Base-by-base conservation (phyloP, 2,888 invertebrate species). In the Apoda limacodes region DNA sequence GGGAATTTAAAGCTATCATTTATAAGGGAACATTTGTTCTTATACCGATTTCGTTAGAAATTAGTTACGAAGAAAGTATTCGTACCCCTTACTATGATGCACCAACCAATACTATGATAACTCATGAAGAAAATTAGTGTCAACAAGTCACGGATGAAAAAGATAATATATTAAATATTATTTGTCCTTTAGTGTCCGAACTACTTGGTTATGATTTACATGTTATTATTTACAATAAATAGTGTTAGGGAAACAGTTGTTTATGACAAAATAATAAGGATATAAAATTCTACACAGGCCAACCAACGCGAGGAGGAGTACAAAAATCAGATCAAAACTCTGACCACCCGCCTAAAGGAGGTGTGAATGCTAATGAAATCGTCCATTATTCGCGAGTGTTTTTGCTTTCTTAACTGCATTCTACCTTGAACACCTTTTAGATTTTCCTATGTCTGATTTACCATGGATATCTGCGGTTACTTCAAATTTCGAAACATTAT, bases 261-360 rank as follows among this genome's bases (percentile, higher is more conserved):
- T n/a, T n/a, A n/a, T 20, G 13, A 20, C 21, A 12, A 9, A 24
- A 11, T 13, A 13, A n/a, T 20, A 21, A 20, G 21, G 13, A 29
- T 52, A 47, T 58, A 52, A 50, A 45, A 48, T 76, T 75, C 53
- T 48, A 62, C 50, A 61, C 75, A 98, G 96, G 97, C 98, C 85
- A 95, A 96, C 87, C 96, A 97, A 88, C 93, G 97, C 69, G 98
- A 98, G 84, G 97, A 98, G 87, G 95, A 96, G 82, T 98, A 97
- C 92, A 97, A 98, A 89, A 94, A 95, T 84, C 97, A 97, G 89
- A 97, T 98, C 89, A 97, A 98, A 91, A 95, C 93, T 82, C 88
- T 96, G 82, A 95, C 93, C 83, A 92, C 93, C 84, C 94, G 96
- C 84, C 94, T 98, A 87, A 98, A 98, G 93, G 97, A 97, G 97